Percentiles rank a stretch among this genome's conserved stretches.
These are phyloP conservation scores for Parotia lawesii DNA, from an alignment of 2,113 vertebrate genomes.

Conservation along the genomic window DNA sequence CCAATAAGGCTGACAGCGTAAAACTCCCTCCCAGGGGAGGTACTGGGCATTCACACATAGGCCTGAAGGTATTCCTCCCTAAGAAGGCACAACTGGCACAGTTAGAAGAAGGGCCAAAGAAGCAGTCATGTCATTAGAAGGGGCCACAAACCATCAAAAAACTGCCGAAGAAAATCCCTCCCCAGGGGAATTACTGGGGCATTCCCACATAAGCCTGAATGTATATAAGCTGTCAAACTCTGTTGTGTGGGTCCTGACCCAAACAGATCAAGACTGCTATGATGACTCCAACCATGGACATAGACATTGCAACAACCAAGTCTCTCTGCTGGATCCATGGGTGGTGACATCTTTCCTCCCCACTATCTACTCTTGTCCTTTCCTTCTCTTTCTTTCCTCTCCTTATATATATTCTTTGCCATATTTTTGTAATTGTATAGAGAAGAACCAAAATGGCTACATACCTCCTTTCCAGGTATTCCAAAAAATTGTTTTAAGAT, in stretches of 20 bases:
- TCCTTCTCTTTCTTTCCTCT: neutral
- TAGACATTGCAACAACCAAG: neutral
- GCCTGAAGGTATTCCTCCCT: neutral
- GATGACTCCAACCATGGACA: neutral
- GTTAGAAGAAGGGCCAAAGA: neutral
- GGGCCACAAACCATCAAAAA: neutral
- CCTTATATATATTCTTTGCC: neutral
- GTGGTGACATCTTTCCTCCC: neutral
- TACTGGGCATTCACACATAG: fast-evolving
- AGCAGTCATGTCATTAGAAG: neutral
- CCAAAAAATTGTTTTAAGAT: neutral
- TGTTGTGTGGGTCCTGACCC: neutral
- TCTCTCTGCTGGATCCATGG: fast-evolving
- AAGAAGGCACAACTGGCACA: neutral
- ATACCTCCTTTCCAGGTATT: neutral
- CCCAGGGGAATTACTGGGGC: fast-evolving
- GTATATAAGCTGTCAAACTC: neutral
- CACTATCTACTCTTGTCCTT: neutral
- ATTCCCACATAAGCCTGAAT: neutral
- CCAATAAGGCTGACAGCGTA: neutral
- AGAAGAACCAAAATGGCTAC: neutral
- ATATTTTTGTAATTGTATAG: neutral
- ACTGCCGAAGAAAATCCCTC: neutral
- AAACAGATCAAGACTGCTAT: neutral
- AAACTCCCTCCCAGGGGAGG: neutral